A percentile compares a stretch with the other conserved stretches of the same genome.
These are phyloP conservation scores for Oscheius myriophilus DNA, from an alignment of 2,888 invertebrate genomes.

Conservation along the genomic window DNA sequence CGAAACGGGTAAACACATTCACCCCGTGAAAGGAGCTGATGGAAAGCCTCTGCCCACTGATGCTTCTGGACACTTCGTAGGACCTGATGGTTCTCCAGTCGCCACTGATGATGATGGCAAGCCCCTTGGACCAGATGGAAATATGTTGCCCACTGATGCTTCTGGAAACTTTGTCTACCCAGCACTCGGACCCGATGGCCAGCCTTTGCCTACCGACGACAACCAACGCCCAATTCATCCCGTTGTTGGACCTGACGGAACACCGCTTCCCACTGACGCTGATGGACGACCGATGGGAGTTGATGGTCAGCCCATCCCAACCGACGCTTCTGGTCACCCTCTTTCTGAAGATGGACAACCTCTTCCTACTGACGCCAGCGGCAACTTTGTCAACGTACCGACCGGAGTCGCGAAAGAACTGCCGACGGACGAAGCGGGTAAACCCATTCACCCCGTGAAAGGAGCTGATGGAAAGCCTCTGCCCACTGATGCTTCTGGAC, in stretches of 20 bases:
- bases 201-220: conserved; percentile 42
- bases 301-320: conserved; percentile 46
- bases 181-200: conserved; percentile 48
- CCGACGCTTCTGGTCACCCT: conserved; percentile 53
- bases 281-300: conserved; percentile 41
- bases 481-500: conserved; percentile 38
- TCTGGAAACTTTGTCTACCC: conserved; percentile 21
- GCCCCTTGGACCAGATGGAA: conserved; percentile 50
- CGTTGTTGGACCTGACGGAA: conserved; percentile 43
- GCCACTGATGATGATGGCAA: conserved; percentile 38
- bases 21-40: conserved; percentile 35
- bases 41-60: conserved; percentile 38
- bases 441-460: conserved; percentile 31
- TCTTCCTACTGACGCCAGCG: conserved; percentile 42
- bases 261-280: conserved; percentile 38
- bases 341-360: conserved; percentile 42
- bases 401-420: too few relatives aligned
- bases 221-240: conserved; percentile 23
- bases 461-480: conserved; percentile 43
- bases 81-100: conserved; percentile 30
- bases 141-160: conserved; percentile 46
- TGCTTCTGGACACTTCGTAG: conserved; percentile 34
- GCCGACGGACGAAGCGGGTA: conserved; percentile 28
- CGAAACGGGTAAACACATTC: conserved; percentile 31
- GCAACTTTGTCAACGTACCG: neutral